Conservation (phyloP, 2,797 vertebrate species). For the Lutjanus argentimaculatus region DNA sequence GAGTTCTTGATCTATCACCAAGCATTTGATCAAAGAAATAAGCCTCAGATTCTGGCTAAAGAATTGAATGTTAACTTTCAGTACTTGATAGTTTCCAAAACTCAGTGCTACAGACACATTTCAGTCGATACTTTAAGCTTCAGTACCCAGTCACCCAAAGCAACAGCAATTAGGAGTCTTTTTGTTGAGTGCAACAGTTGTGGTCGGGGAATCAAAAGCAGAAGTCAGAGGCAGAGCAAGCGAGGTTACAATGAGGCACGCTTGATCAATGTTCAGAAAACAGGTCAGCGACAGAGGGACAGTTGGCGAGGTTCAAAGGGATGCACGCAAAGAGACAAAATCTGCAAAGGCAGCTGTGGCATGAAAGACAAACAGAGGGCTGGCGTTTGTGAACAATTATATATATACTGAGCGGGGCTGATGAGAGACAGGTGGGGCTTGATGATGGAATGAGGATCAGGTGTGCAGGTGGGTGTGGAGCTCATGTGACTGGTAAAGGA, state of each 20-base stretch:
- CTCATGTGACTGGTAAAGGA: constrained; percentile 3
- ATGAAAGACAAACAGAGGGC: background rate
- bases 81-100: background rate
- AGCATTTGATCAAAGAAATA: constrained; percentile 1
- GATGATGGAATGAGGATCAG: constrained; percentile 22
- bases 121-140: background rate
- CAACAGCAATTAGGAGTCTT: constrained; percentile 20
- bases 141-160: background rate
- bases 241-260: background rate
- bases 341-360: background rate
- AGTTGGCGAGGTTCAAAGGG: constrained; percentile 4
- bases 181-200: background rate
- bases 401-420: background rate
- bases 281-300: background rate
- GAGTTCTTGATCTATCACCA: background rate
- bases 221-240: constrained; percentile 2
- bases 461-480: constrained; percentile 15
- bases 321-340: constrained; percentile 3
- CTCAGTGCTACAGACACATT: background rate
- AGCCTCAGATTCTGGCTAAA: background rate
- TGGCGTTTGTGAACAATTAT: background rate
- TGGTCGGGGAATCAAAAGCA: background rate
- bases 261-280: constrained; percentile 4
- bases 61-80: background rate
- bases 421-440: constrained; percentile 40